Base-by-base conservation (phyloP, 2,888 invertebrate species). In the Metellina segmentata region DNA sequence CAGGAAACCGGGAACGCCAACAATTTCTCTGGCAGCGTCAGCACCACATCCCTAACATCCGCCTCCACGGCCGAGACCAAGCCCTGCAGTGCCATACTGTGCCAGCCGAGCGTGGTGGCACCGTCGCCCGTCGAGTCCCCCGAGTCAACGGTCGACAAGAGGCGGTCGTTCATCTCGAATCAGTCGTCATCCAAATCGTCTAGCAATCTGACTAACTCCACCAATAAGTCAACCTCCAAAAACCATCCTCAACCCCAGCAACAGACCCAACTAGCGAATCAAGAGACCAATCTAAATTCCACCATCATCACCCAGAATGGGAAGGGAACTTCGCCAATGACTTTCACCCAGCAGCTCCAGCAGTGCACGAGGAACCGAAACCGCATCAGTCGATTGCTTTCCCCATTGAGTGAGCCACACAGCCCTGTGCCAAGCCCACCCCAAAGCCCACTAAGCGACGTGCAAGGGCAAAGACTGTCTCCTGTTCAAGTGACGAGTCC, bases 301-400 rank as follows among this genome's bases (percentile, higher is more conserved):
- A 34, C 90, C 19, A 48, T 19, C 34, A 75, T 70, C 34, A n/a
- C 53, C 20, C 79, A 74, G n/a, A 88, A 81, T 70, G 71, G 72
- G n/a, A 93, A 93, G 61, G 90, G 88, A 52, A 89, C 93, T 13
- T 92, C 94, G 93, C 97, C 97, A 16, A 96, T 98, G 94, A 98
- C 98, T 81, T 98, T 98, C 95, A 98, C 98, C 4, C 98, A 98
- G 95, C 98, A 98, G 95, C 96, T 98, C 85, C 98, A 98, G 93
- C 97, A 97, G 93, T 97, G 97, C 94, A 97, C 97, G 0, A 96
- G 97, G 92, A 96, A 96, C 94, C 95, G 96, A 13, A 96, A 96
- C 90, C 95, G 97, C 71, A 95, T 96, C 72, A 96, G 96, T 93
- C 93, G 96, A 94, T 95, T 96, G 79, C 94, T 95, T 53, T 95